Percentiles rank a stretch among this genome's conserved stretches.
Evolutionary conservation across 2,113 vertebrate genomes (phyloP).

Genomic region (Rhinichthys klamathensis): DNA sequence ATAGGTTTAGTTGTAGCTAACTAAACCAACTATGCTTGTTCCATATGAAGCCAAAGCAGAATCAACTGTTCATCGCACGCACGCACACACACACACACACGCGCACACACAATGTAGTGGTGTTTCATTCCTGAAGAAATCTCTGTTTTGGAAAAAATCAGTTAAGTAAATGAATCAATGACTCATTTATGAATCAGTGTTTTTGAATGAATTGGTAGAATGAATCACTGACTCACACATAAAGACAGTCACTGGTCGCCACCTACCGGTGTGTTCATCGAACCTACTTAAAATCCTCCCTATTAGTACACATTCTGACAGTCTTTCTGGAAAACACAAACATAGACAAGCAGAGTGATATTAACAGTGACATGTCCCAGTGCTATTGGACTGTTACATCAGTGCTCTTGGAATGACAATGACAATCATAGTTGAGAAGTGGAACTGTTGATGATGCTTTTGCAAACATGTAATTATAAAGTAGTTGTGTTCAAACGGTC

Average conservation of each 20-base stretch:
- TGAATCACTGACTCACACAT: background rate
- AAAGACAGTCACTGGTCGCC: background rate
- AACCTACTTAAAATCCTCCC: background rate
- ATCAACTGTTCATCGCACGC: no score
- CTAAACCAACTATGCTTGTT: no score
- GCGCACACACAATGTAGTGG: background rate
- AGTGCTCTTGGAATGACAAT: background rate
- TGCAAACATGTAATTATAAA: background rate
- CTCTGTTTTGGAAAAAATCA: background rate
- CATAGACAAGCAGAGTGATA: background rate
- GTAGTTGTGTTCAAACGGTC: background rate
- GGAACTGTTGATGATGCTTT: slow-evolving; percentile 10
- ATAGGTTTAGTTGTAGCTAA: background rate
- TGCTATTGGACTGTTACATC: background rate
- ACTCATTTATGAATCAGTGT: background rate
- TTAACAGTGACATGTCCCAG: background rate
- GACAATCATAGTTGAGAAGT: slow-evolving; percentile 7
- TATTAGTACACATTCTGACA: background rate
- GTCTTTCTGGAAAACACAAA: background rate
- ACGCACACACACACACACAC: no score
- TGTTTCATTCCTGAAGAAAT: background rate
- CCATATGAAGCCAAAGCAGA: no score
- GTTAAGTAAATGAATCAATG: background rate
- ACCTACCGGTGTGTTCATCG: background rate
- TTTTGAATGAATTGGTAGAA: background rate